Evolutionary conservation across 2,797 vertebrate species (phyloP).

Genomic region (Sitta carolinensis): DNA sequence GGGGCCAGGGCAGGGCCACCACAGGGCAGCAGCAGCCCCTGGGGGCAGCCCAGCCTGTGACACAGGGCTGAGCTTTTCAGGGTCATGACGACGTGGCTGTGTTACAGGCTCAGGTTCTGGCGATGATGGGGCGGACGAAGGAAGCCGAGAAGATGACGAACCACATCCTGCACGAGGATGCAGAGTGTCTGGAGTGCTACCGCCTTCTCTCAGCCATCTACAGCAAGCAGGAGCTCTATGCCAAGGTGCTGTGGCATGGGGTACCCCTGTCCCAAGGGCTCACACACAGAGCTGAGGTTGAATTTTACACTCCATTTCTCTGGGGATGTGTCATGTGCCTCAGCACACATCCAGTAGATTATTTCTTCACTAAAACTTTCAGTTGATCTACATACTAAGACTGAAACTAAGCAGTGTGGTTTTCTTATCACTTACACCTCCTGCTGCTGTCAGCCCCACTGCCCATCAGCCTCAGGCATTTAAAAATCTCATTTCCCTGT

Average conservation of each 20-base stretch:
- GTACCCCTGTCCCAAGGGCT: neutral
- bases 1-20: neutral
- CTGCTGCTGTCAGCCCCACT: neutral
- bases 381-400: neutral
- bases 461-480: neutral
- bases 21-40: neutral
- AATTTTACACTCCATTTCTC: neutral
- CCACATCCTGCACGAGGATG: constrained; percentile 81
- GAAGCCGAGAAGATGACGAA: constrained; percentile 88
- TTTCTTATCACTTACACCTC: neutral
- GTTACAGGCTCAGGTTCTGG: constrained; percentile 89
- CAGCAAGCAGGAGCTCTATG: constrained; percentile 87
- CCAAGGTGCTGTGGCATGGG: constrained; percentile 74
- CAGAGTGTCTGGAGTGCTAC: constrained; percentile 89
- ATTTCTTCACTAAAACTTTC: neutral
- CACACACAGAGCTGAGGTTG: neutral
- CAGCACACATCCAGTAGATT: neutral
- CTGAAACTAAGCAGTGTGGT: neutral
- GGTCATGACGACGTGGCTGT: neutral
- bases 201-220: constrained; percentile 94
- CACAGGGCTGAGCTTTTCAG: neutral
- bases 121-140: constrained; percentile 82
- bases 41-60: neutral
- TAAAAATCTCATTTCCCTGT: neutral
- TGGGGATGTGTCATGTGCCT: neutral